Percentiles rank a stretch among this genome's conserved stretches.
Conservation (phyloP, 2,797 vertebrate genomes). For the Microcaecilia unicolor region DNA sequence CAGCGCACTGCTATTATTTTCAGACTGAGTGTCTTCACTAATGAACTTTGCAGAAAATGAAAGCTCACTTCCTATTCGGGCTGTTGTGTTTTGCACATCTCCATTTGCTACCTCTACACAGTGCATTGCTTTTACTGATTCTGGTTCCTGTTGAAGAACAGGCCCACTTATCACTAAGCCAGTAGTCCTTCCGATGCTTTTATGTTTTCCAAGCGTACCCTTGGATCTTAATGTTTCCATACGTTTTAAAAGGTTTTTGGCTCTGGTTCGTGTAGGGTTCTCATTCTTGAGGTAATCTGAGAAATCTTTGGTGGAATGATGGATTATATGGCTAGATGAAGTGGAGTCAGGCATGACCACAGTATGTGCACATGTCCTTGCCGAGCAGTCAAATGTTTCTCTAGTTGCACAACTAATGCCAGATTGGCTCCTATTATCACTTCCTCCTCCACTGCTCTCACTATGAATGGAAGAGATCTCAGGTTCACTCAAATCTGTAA, state of each 20-base stretch:
- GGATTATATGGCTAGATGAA: constrained; percentile 27
- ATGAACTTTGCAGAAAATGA: constrained; percentile 46
- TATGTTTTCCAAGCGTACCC: constrained; percentile 54
- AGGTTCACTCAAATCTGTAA: constrained; percentile 90
- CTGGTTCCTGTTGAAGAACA: constrained; percentile 68
- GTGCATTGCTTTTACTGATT: constrained; percentile 61
- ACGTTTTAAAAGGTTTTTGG: constrained; percentile 81
- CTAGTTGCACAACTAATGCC: constrained; percentile 41
- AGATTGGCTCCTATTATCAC: constrained; percentile 46
- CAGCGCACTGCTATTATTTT: constrained; percentile 65
- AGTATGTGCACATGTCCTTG: constrained; percentile 55
- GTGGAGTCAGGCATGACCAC: constrained; percentile 64
- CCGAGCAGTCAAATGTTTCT: constrained; percentile 61
- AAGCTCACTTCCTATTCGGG: constrained; percentile 28
- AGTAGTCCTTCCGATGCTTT: constrained; percentile 41
- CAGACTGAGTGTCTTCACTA: constrained; percentile 68
- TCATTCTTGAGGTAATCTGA: constrained; percentile 60
- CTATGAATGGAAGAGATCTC: constrained; percentile 91
- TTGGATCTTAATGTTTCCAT: constrained; percentile 80
- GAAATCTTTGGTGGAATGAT: constrained; percentile 51
- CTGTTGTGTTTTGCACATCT: constrained; percentile 32
- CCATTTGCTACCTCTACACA: constrained; percentile 73
- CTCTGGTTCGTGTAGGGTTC: constrained; percentile 59
- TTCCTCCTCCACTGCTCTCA: constrained; percentile 83
- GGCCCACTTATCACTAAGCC: constrained; percentile 74